These are phyloP conservation scores for Sternotherus odoratus DNA, from an alignment of 2,797 vertebrate genomes.

Conservation along the genomic window DNA sequence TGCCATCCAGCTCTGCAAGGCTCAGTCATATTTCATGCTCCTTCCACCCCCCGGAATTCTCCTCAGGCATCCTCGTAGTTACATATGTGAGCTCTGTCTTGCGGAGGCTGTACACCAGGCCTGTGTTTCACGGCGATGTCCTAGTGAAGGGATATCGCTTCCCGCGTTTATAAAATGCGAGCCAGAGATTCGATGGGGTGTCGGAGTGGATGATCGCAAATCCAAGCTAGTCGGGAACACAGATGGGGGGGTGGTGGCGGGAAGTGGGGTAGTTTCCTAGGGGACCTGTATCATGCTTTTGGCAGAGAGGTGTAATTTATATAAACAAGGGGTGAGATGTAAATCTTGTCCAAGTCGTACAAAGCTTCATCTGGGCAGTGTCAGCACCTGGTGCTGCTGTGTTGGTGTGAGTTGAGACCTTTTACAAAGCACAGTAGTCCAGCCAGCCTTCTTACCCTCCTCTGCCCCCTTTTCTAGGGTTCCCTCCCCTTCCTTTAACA, in stretches of 20 bases:
- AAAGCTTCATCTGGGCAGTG: background rate
- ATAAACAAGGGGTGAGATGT: background rate
- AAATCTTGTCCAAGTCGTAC: constrained; percentile 42
- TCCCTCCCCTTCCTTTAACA: background rate
- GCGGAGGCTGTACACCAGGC: constrained; percentile 4
- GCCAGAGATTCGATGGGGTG: constrained; percentile 63
- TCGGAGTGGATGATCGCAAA: constrained; percentile 64
- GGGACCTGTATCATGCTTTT: constrained; percentile 35
- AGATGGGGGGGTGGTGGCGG: constrained; percentile 2
- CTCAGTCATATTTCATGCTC: constrained; percentile 35
- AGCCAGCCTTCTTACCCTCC: background rate
- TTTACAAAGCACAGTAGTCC: background rate
- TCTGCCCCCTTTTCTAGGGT: fast-evolving
- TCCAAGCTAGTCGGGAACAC: constrained; percentile 64
- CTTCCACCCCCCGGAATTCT: constrained; percentile 27
- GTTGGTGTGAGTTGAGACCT: background rate
- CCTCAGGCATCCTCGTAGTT: background rate
- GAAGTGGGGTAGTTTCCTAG: constrained; percentile 45
- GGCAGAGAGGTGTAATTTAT: constrained; percentile 57
- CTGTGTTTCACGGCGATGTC: constrained; percentile 41
- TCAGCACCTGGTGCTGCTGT: background rate
- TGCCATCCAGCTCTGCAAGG: constrained; percentile 53
- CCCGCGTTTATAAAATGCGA: constrained; percentile 38
- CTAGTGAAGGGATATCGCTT: background rate
- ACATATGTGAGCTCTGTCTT: background rate